Evolutionary conservation across 1,140 invertebrate species (phyloP).

Genomic region (Pseudomyrmex flavicornis): DNA sequence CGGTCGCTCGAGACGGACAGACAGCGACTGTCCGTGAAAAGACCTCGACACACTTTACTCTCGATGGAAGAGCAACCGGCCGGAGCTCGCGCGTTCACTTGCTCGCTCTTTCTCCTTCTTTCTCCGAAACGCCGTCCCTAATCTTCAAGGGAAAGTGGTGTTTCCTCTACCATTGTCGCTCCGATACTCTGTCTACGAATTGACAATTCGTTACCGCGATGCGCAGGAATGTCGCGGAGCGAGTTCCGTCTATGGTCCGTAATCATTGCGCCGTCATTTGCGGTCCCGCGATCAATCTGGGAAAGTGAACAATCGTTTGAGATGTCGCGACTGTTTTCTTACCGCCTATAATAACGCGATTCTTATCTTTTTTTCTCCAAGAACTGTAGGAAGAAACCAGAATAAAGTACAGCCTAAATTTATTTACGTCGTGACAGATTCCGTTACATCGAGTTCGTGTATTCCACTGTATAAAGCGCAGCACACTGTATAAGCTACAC

Average conservation of each 20-base stretch:
- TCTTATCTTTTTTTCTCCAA: neutral
- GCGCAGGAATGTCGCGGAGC: neutral
- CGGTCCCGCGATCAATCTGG: neutral
- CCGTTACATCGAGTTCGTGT: conserved; percentile 60
- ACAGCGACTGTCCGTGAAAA: conserved; percentile 84
- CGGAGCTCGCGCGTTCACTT: conserved; percentile 70
- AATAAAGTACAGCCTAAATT: conserved; percentile 56
- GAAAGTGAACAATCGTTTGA: neutral
- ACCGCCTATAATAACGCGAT: neutral
- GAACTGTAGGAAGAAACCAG: conserved; percentile 1
- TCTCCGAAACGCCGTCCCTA: conserved; percentile 78
- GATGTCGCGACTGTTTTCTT: too few relatives aligned
- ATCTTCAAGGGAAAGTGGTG: conserved; percentile 83
- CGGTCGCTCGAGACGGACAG: conserved; percentile 46
- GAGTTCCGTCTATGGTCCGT: neutral
- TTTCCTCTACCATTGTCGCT: conserved; percentile 66
- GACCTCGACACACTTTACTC: conserved; percentile 85
- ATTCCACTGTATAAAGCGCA: conserved; percentile 51
- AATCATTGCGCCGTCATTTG: neutral
- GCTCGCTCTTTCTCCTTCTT: conserved; percentile 78
- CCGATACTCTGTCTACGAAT: neutral
- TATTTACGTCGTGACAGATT: conserved; percentile 60
- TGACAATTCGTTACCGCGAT: conserved; percentile 66
- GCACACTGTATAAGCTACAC: too few relatives aligned
- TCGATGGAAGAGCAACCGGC: conserved; percentile 54